phyloP scores from a whole-genome alignment of 2,888 invertebrate species.

The Cheilosia pagana region DNA sequence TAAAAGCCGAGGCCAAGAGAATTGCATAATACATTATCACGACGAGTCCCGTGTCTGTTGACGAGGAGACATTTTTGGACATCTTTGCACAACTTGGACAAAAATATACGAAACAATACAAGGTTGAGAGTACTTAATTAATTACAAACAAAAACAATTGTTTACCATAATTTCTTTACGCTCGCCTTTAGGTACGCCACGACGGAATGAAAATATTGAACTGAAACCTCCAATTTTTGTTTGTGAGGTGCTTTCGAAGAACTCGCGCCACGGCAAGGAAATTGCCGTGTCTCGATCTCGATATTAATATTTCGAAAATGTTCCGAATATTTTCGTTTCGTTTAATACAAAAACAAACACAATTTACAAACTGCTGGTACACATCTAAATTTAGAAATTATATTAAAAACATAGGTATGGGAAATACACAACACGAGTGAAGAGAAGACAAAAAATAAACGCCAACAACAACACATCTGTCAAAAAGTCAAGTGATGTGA shows the following conservation, averaged over 20 bases:
- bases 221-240: slow-evolving; percentile 81
- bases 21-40: slow-evolving; percentile 63
- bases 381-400: slow-evolving; percentile 73
- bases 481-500: slow-evolving; percentile 39
- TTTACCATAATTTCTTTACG: slow-evolving; percentile 81
- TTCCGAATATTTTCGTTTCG: slow-evolving; percentile 50
- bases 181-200: slow-evolving; percentile 81
- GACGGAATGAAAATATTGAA: slow-evolving; percentile 81
- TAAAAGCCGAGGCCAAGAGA: slow-evolving; percentile 44
- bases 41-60: background rate
- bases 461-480: slow-evolving; percentile 25
- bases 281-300: slow-evolving; percentile 35
- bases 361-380: slow-evolving; percentile 43
- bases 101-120: slow-evolving; percentile 19
- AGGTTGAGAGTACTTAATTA: slow-evolving; percentile 30
- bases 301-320: slow-evolving; percentile 62
- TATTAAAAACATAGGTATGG: slow-evolving; percentile 66
- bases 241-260: slow-evolving; percentile 28
- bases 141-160: slow-evolving; percentile 51
- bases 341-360: slow-evolving; percentile 47
- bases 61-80: slow-evolving; percentile 20
- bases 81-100: slow-evolving; percentile 10
- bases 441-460: slow-evolving; percentile 52
- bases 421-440: slow-evolving; percentile 51
- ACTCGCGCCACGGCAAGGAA: slow-evolving; percentile 31